Conservation (phyloP, 2,113 vertebrate species). For the Lagopus muta region DNA sequence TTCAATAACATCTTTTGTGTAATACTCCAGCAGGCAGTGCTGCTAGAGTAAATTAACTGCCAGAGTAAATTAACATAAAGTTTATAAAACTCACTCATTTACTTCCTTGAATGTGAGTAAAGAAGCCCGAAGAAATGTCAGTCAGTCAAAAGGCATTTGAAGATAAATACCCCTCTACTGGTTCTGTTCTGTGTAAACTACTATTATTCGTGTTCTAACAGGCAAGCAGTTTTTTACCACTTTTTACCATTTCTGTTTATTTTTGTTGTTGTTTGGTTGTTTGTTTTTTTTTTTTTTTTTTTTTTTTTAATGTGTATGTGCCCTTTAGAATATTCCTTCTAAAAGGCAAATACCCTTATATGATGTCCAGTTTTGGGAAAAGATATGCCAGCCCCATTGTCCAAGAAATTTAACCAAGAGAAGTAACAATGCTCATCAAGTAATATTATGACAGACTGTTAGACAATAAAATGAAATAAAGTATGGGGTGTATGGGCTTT, state of each 20-base stretch:
- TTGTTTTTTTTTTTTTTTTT: background rate
- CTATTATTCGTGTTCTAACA: background rate
- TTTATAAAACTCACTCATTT: slow-evolving; percentile 37
- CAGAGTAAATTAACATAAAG: background rate
- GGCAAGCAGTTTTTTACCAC: background rate
- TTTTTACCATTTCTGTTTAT: background rate
- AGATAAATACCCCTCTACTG: background rate
- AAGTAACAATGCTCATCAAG: background rate
- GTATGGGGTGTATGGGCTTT: background rate
- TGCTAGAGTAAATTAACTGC: slow-evolving; percentile 2
- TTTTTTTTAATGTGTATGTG: background rate
- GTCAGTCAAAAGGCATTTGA: slow-evolving; percentile 14
- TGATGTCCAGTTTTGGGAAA: background rate
- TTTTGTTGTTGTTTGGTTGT: background rate
- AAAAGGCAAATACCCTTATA: background rate
- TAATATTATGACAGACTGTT: background rate
- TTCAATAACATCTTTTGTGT: background rate
- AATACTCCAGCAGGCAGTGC: background rate
- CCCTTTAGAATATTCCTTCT: background rate
- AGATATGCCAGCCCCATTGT: background rate
- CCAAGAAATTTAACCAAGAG: background rate
- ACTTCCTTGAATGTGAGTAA: background rate
- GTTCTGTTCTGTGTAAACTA: background rate
- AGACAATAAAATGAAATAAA: background rate
- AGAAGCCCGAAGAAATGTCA: slow-evolving; percentile 33